Base-by-base conservation (phyloP, 1,140 invertebrate species). In the Drosophila auraria region DNA sequence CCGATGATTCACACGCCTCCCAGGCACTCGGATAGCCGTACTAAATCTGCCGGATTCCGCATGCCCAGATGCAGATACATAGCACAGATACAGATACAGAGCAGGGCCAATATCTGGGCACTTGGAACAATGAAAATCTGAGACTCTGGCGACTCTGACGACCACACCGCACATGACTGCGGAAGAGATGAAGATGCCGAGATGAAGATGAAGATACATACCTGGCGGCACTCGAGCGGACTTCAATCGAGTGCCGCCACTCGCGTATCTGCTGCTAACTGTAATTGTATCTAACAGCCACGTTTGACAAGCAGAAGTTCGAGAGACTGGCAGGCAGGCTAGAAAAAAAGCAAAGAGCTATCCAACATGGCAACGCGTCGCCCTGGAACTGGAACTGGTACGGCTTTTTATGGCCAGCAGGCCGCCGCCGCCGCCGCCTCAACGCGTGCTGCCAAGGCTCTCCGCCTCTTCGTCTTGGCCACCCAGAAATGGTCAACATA, bases 241-340 rank as follows among this genome's bases (percentile, higher is more conserved):
- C 76, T 73, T 74, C 69, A 83, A 86, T 77, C 68, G 40, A 61
- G 44, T 65, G 58, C 58, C 75, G 72, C 47, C 68, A 65, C 33
- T 69, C 51, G 74, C 47, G 36, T 80, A 66, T 86, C 69, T 57
- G 76, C 77, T 57, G 81, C 84, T 87, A 87, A 87, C 84, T 87
- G 84, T 89, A 89, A 89, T 87, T 84, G 86, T 89, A 87, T 87
- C 84, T 87, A 87, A 87, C 84, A 89, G 84, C 77, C 74, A 83
- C 80, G 66, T 71, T 87, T 87, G 83, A 87, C 83, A 87, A 69
- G 68, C 76, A 66, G 36, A 36, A 78, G 50, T n/a, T 56, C 54
- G 8, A 56, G 54, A 38, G 54, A 38, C 53, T 36, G 53, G 33
- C 53, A 51, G 44, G 38, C 25, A 30, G 30, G 42, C 23, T 33